Conservation (phyloP, 2,888 invertebrate genomes). For the Tipula helvola region DNA sequence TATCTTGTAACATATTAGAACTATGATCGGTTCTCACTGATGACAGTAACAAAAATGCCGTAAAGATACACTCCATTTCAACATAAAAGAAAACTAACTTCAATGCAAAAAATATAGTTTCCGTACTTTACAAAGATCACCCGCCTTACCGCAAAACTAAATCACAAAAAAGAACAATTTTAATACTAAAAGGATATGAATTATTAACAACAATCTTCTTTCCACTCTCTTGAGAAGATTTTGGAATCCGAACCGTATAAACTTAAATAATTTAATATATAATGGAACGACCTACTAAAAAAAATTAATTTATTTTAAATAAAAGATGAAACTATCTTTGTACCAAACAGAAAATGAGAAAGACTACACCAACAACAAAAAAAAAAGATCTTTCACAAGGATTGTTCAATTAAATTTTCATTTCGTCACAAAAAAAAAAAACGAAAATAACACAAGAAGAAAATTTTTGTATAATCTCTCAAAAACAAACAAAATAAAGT, state of each 20-base stretch:
- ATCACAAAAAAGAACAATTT: too few relatives aligned
- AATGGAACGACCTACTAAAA: neutral
- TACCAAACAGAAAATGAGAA: neutral
- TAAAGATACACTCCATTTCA: too few relatives aligned
- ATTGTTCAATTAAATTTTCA: neutral
- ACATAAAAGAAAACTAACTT: too few relatives aligned
- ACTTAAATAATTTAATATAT: neutral
- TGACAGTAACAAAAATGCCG: too few relatives aligned
- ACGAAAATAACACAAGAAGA: neutral
- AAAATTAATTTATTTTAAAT: neutral
- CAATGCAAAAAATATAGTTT: too few relatives aligned
- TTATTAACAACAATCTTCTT: neutral
- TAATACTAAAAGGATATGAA: too few relatives aligned
- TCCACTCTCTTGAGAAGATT: neutral
- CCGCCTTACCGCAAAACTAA: too few relatives aligned
- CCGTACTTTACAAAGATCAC: too few relatives aligned
- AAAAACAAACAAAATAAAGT: neutral
- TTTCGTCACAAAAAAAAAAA: neutral
- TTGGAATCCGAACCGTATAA: neutral
- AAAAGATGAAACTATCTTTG: neutral
- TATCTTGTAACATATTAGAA: too few relatives aligned
- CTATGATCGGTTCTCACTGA: too few relatives aligned
- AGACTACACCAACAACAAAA: neutral
- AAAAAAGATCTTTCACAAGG: neutral
- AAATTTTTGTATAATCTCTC: neutral